phyloP scores from a whole-genome alignment of 2,888 invertebrate genomes.

The Lasioglossum lativentre region DNA sequence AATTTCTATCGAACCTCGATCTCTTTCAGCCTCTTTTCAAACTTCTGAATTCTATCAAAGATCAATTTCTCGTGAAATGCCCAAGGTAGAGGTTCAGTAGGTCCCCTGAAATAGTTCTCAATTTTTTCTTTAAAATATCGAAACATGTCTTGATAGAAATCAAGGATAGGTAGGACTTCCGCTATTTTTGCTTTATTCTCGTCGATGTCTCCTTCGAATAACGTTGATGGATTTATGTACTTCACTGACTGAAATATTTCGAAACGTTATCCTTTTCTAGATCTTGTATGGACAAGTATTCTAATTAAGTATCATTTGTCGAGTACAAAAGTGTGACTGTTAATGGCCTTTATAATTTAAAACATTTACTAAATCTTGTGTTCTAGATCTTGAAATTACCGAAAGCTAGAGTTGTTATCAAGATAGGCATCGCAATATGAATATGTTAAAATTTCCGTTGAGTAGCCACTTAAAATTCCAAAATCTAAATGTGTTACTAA shows the following conservation, averaged over 20 bases:
- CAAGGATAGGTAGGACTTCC: conserved; percentile 85
- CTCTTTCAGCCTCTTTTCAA: conserved; percentile 88
- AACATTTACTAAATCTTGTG: neutral
- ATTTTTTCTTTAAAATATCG: conserved; percentile 86
- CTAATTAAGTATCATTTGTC: neutral
- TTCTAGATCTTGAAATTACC: neutral
- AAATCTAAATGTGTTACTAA: neutral
- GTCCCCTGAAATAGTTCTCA: conserved; percentile 86
- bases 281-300: neutral
- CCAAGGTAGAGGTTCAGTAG: conserved; percentile 88
- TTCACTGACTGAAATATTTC: conserved; percentile 86
- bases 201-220: conserved; percentile 95
- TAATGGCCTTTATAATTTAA: neutral
- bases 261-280: neutral
- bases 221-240: conserved; percentile 91
- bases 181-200: conserved; percentile 89
- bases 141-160: conserved; percentile 86
- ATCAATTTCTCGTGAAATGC: conserved; percentile 90
- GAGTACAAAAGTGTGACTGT: neutral
- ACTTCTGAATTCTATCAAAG: conserved; percentile 89
- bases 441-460: neutral
- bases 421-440: neutral
- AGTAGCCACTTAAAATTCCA: neutral
- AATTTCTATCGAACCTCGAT: conserved; percentile 83
- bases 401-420: neutral